Evolutionary conservation across 1,140 invertebrate species (phyloP), one percentile per base, ranked within the genome.

Genomic region (Dryas iulia): DNA sequence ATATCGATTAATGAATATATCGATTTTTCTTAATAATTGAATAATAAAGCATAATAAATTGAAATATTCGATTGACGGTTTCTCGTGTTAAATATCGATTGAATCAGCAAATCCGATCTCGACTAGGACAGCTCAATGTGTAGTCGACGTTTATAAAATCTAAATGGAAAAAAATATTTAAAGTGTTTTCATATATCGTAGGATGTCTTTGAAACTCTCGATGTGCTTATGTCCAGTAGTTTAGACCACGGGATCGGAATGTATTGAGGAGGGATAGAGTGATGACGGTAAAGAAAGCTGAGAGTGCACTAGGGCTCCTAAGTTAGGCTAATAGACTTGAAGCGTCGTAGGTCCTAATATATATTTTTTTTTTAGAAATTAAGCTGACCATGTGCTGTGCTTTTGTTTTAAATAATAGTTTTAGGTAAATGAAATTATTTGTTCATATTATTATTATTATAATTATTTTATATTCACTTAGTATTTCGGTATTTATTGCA

Each of bases 331-430:
- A 83, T 89, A 85, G 83, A 75, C 84, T 86, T 82, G 74, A 79
- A 73, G 73, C 84, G 79, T 78, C 77, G 80, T 85, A 87, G 86
- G 77, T 86, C 78, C 70, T 87, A 84, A 89, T 83, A 85, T 89
- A 83, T 53, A 82, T 89, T 86, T 85, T 66, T 59, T 73, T 62
- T 68, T 73, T 89, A 86, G 80, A 80, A 76, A 84, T 77, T 91
- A 91, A 91, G 89, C 87, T 89, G 87, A 91, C 82, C 82, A 91
- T 87, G 89, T 91, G 89, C 89, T 91, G 89, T 91, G 89, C 85
- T 91, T 91, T 89, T 88, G 84, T 91, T 91, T 91, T 88, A 89
- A 91, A 87, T 75, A 78, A 79, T 83, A 79, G 79, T 83, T 77
- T 70, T 85, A 87, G 80, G 83, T 85, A 83, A 87, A 87, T 90